A percentile compares a stretch with the other conserved stretches of the same genome.
Evolutionary conservation across 2,113 vertebrate genomes (phyloP).

Genomic region (Danionella cerebrum): DNA sequence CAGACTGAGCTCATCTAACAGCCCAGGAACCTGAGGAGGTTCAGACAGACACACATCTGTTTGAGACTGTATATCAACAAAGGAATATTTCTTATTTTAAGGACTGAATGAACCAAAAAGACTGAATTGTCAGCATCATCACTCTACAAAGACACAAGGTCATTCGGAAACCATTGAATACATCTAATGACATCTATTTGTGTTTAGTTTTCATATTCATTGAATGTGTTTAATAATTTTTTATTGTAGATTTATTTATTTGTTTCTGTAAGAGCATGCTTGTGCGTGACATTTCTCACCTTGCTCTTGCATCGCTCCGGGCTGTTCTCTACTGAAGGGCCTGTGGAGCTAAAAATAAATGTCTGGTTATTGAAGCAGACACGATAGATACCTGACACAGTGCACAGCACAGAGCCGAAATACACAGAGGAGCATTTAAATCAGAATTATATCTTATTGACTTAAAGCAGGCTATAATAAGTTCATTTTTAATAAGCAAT

Average conservation of each 20-base stretch:
- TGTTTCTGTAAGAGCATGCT: neutral
- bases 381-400: conserved; percentile 63
- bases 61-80: no score
- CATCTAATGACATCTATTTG: no score
- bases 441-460: neutral
- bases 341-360: conserved; percentile 67
- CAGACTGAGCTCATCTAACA: conserved; percentile 80
- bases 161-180: no score
- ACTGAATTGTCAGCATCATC: no score
- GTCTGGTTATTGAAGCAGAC: conserved; percentile 61
- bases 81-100: no score
- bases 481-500: neutral
- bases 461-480: neutral
- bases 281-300: conserved; percentile 54
- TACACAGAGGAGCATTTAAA: conserved; percentile 13
- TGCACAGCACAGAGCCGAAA: conserved; percentile 54
- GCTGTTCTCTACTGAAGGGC: conserved; percentile 73
- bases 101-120: no score
- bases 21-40: conserved; percentile 69
- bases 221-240: no score
- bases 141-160: no score
- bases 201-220: no score
- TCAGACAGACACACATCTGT: neutral
- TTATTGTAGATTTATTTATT: no score
- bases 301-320: conserved; percentile 77